Evolutionary conservation across 2,797 vertebrate genomes (phyloP).

Genomic region (Gallinago nigripennis): DNA sequence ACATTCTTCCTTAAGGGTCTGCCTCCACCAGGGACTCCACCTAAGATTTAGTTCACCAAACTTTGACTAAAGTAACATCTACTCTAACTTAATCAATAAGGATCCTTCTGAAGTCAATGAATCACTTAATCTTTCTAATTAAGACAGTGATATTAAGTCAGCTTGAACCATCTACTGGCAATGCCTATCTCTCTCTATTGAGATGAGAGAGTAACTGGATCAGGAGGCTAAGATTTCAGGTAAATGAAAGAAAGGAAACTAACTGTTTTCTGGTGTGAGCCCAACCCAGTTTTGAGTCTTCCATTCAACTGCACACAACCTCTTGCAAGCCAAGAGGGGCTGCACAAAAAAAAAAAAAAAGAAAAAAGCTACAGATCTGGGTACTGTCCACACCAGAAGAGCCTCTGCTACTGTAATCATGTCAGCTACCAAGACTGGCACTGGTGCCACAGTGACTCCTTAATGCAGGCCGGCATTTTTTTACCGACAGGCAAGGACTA

Average conservation of each 20-base stretch:
- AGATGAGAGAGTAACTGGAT: background rate
- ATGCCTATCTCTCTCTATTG: background rate
- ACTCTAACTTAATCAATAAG: background rate
- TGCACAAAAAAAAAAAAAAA: background rate
- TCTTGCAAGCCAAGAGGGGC: background rate
- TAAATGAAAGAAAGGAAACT: background rate
- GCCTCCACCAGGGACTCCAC: background rate
- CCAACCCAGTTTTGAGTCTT: background rate
- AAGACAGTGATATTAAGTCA: background rate
- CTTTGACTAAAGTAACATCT: background rate
- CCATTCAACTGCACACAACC: background rate
- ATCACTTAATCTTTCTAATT: background rate
- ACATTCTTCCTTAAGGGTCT: background rate
- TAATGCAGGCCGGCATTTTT: background rate
- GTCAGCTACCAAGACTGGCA: background rate
- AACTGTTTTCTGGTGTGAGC: background rate
- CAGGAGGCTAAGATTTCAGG: background rate
- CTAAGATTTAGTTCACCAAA: background rate
- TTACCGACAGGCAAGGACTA: background rate
- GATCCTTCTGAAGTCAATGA: background rate
- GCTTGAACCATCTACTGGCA: background rate
- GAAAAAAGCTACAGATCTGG: background rate
- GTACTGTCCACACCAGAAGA: background rate
- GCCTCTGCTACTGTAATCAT: background rate
- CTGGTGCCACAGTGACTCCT: background rate